These are phyloP conservation scores for Alexandromys fortis DNA, from an alignment of 2,113 vertebrate genomes.

Conservation along the genomic window DNA sequence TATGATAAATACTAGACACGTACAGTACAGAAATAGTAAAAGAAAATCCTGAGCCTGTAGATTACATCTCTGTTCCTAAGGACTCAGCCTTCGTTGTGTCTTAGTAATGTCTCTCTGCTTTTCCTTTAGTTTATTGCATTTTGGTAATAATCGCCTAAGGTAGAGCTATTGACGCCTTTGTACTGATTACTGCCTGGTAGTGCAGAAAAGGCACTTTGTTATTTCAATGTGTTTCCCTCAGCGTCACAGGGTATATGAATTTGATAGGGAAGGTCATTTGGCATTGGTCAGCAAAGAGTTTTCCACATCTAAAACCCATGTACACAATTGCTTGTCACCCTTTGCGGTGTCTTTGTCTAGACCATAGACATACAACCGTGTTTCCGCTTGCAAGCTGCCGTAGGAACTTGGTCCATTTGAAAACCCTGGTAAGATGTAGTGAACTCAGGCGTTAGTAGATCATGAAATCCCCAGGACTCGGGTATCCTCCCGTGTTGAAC, in stretches of 20 bases:
- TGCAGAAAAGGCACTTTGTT: constrained; percentile 79
- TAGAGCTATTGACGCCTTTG: constrained; percentile 77
- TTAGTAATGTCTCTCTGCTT: constrained; percentile 81
- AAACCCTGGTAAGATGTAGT: constrained; percentile 63
- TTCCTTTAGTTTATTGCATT: constrained; percentile 80
- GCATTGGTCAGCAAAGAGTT: constrained; percentile 64
- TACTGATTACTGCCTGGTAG: constrained; percentile 82
- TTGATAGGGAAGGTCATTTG: constrained; percentile 74
- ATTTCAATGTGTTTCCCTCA: constrained; percentile 75
- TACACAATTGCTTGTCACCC: constrained; percentile 59
- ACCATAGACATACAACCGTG: constrained; percentile 46
- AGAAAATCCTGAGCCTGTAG: constrained; percentile 81
- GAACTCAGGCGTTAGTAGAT: constrained; percentile 62
- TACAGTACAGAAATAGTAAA: constrained; percentile 83
- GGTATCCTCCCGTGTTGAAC: constrained; percentile 66
- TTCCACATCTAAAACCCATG: constrained; percentile 61
- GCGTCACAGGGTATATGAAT: constrained; percentile 68
- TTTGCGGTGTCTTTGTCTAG: constrained; percentile 63
- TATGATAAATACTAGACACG: constrained; percentile 86
- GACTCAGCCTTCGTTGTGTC: constrained; percentile 84
- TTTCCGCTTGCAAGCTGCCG: constrained; percentile 70
- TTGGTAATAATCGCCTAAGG: constrained; percentile 82
- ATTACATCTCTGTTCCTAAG: constrained; percentile 81
- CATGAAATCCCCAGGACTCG: constrained; percentile 65
- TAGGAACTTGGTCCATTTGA: constrained; percentile 65